Base-by-base conservation (phyloP, 2,888 invertebrate species). In the Oligia fasciuncula region DNA sequence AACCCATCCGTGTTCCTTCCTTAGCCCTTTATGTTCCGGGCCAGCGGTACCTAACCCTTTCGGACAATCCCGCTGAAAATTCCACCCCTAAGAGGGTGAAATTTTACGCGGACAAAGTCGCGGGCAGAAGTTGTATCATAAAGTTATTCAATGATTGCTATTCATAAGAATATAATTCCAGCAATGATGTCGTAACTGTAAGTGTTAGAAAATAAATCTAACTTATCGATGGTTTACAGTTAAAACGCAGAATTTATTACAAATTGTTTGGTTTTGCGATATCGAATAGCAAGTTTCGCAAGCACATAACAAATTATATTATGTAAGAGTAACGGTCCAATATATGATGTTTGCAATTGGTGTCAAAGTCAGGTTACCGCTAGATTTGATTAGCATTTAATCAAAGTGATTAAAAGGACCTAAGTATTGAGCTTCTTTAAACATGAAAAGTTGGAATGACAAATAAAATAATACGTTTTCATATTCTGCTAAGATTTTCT, bases 291-390 rank as follows among this genome's bases (percentile, higher is more conserved):
- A 35, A 40, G 74, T 85, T 75, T 88, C 66, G 63, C 71, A 77
- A 88, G 60, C 51, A 65, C 74, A 73, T 81, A 66, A 81, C 67
- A 85, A 40, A 75, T 73, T 62, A 35, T 49, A 68, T 86, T 88
- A 83, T 86, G 77, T 86, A 86, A 86, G 62, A 79, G 29, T 75
- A 75, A 69, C 87, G 70, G 79, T 70, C 67, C 66, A 67, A 74
- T 69, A 79, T 77, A 77, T 49, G 5, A 67, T 73, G 62, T 65
- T 75, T 74, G 74, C 73, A 78, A 80, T 86, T 80, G 35, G 73
- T 86, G 84, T 86, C 87, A 80, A 79, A 82, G 79, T 76, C 77
- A 74, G 62, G 43, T 76, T 77, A 67, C 76, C 68, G 82, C 60
- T 77, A 74, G 23, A 66, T 79, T 54, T 76, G 43, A 85, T 81